Conservation (phyloP, 2,113 vertebrate species). For the Antennarius striatus region DNA sequence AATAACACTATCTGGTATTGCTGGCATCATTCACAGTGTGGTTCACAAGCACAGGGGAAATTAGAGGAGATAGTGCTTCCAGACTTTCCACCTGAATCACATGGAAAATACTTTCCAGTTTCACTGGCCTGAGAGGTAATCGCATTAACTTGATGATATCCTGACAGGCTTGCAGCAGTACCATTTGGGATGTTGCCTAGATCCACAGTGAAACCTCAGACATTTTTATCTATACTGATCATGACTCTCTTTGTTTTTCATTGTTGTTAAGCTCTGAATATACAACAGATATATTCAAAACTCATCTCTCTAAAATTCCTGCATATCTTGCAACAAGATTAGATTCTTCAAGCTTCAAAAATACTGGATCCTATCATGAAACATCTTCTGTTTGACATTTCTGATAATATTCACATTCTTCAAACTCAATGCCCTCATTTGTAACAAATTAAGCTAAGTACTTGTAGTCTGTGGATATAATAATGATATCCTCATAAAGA, state of each 20-base stretch:
- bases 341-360: background rate
- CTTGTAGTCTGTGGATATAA: background rate
- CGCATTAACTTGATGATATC: slow-evolving; percentile 36
- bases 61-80: slow-evolving; percentile 47
- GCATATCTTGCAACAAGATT: too few species aligned
- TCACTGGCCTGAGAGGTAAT: slow-evolving; percentile 45
- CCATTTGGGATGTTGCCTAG: slow-evolving; percentile 12
- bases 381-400: background rate
- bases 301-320: too few species aligned
- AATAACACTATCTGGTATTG: slow-evolving; percentile 40
- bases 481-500: background rate
- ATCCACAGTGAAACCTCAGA: slow-evolving; percentile 7
- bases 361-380: background rate
- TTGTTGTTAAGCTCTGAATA: background rate
- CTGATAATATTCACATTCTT: background rate
- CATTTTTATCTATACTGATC: slow-evolving; percentile 5
- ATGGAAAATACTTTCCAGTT: slow-evolving; percentile 48
- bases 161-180: slow-evolving; percentile 21
- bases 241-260: background rate
- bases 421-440: background rate
- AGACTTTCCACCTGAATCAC: slow-evolving; percentile 31
- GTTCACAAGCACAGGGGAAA: slow-evolving; percentile 58
- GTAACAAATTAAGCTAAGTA: slow-evolving; percentile 1
- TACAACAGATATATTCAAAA: too few species aligned
- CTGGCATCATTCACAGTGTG: slow-evolving; percentile 23